phyloP scores from a whole-genome alignment of 2,888 invertebrate species.

The Blastobasis lacticolella region DNA sequence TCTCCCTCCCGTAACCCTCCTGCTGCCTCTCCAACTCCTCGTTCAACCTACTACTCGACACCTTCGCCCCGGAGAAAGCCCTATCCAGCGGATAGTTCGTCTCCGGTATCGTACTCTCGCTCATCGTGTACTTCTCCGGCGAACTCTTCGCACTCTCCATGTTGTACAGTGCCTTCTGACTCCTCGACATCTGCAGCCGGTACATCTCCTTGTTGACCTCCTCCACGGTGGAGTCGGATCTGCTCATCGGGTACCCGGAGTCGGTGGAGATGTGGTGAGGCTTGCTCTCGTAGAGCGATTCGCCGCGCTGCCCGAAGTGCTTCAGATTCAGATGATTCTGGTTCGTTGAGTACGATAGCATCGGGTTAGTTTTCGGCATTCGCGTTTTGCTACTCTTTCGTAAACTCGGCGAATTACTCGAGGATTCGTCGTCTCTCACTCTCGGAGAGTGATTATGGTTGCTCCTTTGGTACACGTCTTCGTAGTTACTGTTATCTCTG shows the following conservation, averaged over 20 bases:
- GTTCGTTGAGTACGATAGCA: conserved; percentile 69
- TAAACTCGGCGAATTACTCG: conserved; percentile 63
- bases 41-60: conserved; percentile 60
- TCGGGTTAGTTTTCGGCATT: conserved; percentile 75
- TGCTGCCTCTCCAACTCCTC: conserved; percentile 63
- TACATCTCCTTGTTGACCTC: conserved; percentile 73
- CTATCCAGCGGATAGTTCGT: conserved; percentile 65
- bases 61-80: conserved; percentile 61
- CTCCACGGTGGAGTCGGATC: conserved; percentile 68
- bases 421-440: conserved; percentile 59
- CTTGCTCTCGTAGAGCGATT: conserved; percentile 61
- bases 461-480: conserved; percentile 58
- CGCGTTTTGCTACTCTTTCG: conserved; percentile 70
- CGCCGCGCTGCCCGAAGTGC: conserved; percentile 66
- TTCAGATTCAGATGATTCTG: conserved; percentile 63
- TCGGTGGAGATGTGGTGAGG: conserved; percentile 65
- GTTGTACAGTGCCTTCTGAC: conserved; percentile 65
- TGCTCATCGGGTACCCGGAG: conserved; percentile 61
- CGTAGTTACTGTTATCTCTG: conserved; percentile 66
- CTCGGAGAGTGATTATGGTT: conserved; percentile 59
- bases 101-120: conserved; percentile 54
- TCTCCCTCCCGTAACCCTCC: conserved; percentile 51
- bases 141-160: conserved; percentile 61
- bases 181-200: conserved; percentile 64
- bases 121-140: conserved; percentile 51